These are phyloP conservation scores for Manis pentadactyla DNA, from an alignment of 2,797 vertebrate species.

Conservation along the genomic window DNA sequence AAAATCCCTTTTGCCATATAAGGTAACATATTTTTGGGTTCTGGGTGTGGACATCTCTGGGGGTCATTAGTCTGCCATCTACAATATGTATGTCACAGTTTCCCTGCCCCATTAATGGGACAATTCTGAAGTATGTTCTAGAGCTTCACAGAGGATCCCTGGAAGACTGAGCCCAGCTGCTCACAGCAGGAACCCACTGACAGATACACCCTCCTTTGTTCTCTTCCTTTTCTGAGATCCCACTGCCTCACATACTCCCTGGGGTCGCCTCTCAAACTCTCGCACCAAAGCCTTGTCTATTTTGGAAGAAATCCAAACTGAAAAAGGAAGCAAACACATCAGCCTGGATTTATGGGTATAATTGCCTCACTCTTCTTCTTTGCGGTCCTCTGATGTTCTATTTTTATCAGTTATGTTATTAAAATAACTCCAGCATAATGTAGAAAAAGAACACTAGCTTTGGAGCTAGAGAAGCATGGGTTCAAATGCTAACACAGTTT, in stretches of 20 bases:
- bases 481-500: slow-evolving; percentile 49
- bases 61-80: not conserved
- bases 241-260: not conserved
- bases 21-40: not conserved
- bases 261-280: not conserved
- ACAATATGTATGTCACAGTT: not conserved
- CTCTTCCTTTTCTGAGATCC: not conserved
- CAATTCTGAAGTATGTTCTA: not conserved
- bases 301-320: not conserved
- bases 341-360: not conserved
- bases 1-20: not conserved
- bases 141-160: not conserved
- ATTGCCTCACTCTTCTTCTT: not conserved
- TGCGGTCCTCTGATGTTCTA: not conserved
- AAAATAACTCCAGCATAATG: not conserved
- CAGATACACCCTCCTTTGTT: not conserved
- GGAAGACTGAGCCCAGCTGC: not conserved
- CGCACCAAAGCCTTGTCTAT: not conserved
- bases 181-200: not conserved
- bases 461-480: not conserved
- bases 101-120: not conserved
- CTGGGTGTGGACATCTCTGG: not conserved
- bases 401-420: not conserved
- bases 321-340: not conserved
- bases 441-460: slow-evolving; percentile 4